Percentiles rank a stretch among this genome's conserved stretches.
phyloP scores from a whole-genome alignment of 2,113 vertebrate genomes.

The Craseonycteris thonglongyai region DNA sequence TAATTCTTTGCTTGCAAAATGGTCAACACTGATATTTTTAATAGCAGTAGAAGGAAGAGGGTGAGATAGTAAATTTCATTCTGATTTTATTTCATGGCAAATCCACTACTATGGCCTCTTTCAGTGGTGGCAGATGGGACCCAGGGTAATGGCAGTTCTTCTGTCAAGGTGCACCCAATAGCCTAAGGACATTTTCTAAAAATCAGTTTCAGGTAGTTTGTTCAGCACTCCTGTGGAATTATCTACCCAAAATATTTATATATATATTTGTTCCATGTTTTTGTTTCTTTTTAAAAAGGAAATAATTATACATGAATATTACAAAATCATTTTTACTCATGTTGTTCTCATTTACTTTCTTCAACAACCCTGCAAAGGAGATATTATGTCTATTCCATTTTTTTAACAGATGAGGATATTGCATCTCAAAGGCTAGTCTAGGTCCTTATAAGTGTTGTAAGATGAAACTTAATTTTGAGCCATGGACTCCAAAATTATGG shows the following conservation, averaged over 20 bases:
- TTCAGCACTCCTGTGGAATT: background rate
- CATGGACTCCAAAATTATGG: background rate
- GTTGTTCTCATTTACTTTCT: background rate
- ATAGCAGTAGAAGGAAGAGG: background rate
- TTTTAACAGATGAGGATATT: background rate
- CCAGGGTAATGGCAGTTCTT: background rate
- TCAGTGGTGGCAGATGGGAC: background rate
- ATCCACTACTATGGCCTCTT: background rate
- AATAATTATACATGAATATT: background rate
- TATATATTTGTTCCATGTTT: background rate
- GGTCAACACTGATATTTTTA: background rate
- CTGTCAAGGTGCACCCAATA: fast-evolving
- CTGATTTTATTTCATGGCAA: background rate
- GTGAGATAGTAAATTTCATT: background rate
- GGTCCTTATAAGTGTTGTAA: background rate
- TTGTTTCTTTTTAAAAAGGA: background rate
- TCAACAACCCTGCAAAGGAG: background rate
- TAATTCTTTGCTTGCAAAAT: background rate
- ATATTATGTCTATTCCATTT: background rate
- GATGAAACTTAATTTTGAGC: background rate
- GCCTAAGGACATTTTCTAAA: background rate
- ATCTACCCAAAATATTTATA: background rate
- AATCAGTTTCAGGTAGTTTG: background rate
- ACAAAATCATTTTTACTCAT: background rate
- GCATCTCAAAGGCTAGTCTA: background rate